phyloP scores from a whole-genome alignment of 1,140 invertebrate genomes.

The Globodera rostochiensis region DNA sequence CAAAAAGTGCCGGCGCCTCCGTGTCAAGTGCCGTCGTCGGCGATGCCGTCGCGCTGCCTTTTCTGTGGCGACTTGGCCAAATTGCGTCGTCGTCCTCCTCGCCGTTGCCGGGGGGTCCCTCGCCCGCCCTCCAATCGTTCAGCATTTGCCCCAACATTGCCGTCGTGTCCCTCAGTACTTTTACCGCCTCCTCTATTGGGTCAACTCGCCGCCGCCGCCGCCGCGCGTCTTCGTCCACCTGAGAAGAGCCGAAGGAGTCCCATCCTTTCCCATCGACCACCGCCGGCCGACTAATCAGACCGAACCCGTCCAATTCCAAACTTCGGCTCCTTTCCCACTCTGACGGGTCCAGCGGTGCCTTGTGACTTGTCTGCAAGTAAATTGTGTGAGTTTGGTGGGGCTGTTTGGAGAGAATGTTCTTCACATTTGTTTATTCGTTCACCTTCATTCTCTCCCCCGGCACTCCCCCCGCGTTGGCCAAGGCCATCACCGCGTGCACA shows the following conservation, averaged over 20 bases:
- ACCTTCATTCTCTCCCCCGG: slow-evolving; percentile 9
- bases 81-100: neutral
- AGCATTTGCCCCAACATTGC: neutral
- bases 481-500: slow-evolving; percentile 4
- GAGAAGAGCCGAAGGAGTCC: neutral
- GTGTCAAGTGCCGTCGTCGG: neutral
- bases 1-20: neutral
- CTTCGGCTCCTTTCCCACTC: neutral
- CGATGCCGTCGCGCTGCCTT: neutral
- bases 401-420: neutral
- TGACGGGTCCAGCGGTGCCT: neutral
- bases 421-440: neutral
- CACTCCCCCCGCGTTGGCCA: neutral
- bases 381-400: too few species aligned
- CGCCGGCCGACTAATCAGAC: neutral
- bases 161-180: neutral
- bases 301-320: neutral
- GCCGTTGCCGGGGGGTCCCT: neutral
- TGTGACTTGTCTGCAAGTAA: neutral
- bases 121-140: neutral
- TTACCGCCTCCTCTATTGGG: neutral
- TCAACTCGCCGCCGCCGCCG: neutral
- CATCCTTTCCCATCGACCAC: neutral
- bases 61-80: neutral
- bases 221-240: too few species aligned